Evolutionary conservation across 1,140 invertebrate species (phyloP), one percentile per base, ranked within the genome.

Genomic region (Theocolax elegans): DNA sequence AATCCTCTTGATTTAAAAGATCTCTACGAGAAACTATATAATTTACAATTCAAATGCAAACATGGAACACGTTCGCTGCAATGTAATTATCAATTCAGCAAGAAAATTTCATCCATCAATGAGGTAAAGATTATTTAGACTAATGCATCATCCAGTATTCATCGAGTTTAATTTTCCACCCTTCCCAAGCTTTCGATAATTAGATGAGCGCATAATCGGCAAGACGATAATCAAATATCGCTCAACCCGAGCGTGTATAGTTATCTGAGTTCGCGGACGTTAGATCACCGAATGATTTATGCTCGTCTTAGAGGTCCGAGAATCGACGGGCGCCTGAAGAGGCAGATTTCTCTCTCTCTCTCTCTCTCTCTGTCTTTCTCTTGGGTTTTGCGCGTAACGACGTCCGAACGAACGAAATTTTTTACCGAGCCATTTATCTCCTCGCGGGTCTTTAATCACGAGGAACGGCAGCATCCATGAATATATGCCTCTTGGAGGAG

Each of bases 341-440:
- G n/a, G n/a, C n/a, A n/a, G n/a, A n/a, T n/a, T n/a, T n/a, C n/a
- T n/a, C n/a, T n/a, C n/a, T n/a, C n/a, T n/a, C n/a, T n/a, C n/a
- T n/a, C n/a, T n/a, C n/a, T n/a, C n/a, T n/a, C n/a, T n/a, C n/a
- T n/a, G n/a, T n/a, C n/a, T n/a, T n/a, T n/a, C n/a, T n/a, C n/a
- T n/a, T n/a, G n/a, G n/a, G n/a, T n/a, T 23, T 12, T 25, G 4
- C 25, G 23, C 49, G 49, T 51, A 48, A 49, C 25, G 64, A 71
- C 53, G 40, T 56, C 15, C 38, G 27, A 72, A 71, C n/a, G 53
- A 75, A 66, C 35, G 51, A 78, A 76, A 73, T 73, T 35, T 76
- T 54, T 72, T 67, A 51, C 63, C 63, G 53, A 51, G 46, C 60
- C 75, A 46, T 77, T 76, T 76, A 72, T 77, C 72, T 75, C 63